Conservation (phyloP, 2,113 vertebrate species). For the Petromus typicus region DNA sequence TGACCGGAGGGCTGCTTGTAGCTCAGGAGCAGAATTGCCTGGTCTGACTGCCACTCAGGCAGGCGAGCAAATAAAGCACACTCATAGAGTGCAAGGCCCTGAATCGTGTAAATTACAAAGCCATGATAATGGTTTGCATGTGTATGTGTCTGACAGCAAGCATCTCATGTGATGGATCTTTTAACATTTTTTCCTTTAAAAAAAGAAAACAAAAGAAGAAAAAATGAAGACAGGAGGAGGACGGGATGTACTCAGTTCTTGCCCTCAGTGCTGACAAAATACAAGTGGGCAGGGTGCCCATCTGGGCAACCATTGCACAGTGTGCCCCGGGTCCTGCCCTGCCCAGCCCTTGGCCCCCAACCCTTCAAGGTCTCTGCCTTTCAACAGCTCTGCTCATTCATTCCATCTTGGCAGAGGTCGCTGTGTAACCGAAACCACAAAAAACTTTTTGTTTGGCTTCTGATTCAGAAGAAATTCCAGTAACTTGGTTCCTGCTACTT, state of each 20-base stretch:
- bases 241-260: background rate
- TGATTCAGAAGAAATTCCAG: slow-evolving; percentile 83
- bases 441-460: slow-evolving; percentile 81
- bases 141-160: background rate
- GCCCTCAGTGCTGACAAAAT: background rate
- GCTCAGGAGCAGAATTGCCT: background rate
- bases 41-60: background rate
- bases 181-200: background rate
- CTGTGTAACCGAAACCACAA: slow-evolving; percentile 81
- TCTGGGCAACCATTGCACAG: background rate
- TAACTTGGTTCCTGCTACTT: slow-evolving; percentile 74
- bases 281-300: background rate
- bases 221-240: background rate
- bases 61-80: slow-evolving; percentile 37
- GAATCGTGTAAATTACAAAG: slow-evolving; percentile 54
- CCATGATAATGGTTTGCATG: slow-evolving; percentile 15
- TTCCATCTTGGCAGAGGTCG: slow-evolving; percentile 67
- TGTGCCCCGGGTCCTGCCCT: background rate
- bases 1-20: background rate
- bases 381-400: slow-evolving; percentile 68
- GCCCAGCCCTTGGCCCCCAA: background rate
- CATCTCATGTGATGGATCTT: background rate
- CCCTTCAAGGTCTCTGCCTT: background rate
- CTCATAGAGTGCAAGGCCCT: background rate
- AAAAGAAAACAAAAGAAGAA: too few relatives aligned